A percentile compares a stretch with the other conserved stretches of the same genome.
Conservation (phyloP, 2,797 vertebrate genomes). For the Calcarius lapponicus region DNA sequence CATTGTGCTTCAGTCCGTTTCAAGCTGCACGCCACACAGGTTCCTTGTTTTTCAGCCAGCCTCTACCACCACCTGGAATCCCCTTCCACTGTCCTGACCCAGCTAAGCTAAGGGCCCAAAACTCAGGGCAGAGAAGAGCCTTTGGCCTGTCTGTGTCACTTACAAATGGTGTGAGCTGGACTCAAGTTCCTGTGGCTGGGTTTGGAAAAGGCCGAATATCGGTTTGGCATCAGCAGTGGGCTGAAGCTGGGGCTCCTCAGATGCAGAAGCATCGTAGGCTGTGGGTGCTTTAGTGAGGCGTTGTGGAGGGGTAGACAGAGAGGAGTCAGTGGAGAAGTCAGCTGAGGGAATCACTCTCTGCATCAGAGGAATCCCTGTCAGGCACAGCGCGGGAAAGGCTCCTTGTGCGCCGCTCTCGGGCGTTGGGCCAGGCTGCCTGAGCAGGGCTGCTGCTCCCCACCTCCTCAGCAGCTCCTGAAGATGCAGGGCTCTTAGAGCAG, state of each 20-base stretch:
- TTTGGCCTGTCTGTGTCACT: background rate
- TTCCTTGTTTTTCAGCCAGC: background rate
- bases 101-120: background rate
- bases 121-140: background rate
- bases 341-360: background rate
- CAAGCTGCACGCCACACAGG: background rate
- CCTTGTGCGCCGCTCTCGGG: accelerated
- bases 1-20: background rate
- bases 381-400: background rate
- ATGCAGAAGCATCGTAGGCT: background rate
- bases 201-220: background rate
- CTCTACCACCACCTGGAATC: background rate
- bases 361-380: background rate
- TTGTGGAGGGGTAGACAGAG: background rate
- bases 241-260: background rate
- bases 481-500: background rate
- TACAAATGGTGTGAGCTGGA: background rate
- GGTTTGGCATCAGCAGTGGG: background rate
- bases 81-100: accelerated
- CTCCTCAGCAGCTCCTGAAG: background rate
- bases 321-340: background rate
- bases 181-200: background rate
- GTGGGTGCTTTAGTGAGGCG: background rate
- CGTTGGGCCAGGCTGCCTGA: background rate
- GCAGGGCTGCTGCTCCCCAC: background rate